Evolutionary conservation across 2,113 vertebrate genomes (phyloP), one percentile per base, ranked within the genome.

Genomic region (Upupa epops): DNA sequence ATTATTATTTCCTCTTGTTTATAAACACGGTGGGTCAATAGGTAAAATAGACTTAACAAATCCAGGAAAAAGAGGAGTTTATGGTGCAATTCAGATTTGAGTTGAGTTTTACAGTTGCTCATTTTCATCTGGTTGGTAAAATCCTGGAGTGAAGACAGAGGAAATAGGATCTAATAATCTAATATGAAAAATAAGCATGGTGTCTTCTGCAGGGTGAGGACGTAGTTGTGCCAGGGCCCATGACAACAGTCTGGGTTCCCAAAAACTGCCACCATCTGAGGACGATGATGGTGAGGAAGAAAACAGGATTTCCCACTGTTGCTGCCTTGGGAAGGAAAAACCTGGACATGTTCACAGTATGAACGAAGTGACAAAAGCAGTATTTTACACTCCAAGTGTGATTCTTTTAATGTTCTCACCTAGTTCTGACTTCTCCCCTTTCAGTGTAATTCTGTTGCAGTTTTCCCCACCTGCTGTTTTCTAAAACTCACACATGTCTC

Each of bases 321-420:
- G 66, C 48, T 85, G 89, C n/a, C 59, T 83, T 68, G 58, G 32
- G 76, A 91, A 88, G 45, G 25, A 21, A 85, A 92, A 92, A 88
- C 75, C 65, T 88, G 85, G 85, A 14, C 49, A 26, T 9, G 20
- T 95, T 95, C 85, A 68, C 88, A 83, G 72, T 3, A 59, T 60
- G 83, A 86, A 83, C 85, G 25, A 80, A 76, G 87, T 85, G 87
- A 79, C 72, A 95, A 60, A 78, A 89, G 56, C 85, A 89, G 0
- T 83, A 37, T 69, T 90, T 93, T 73, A 73, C 79, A 91, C 87
- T 92, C 71, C 0, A 6, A 59, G 68, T 89, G 90, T 45, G 76
- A 90, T 83, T 87, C 72, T 72, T 86, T 48, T 88, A 60, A 75
- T 51, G 71, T 85, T 95, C 79, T 94, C 95, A 91, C 77, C 79